phyloP scores from a whole-genome alignment of 2,113 vertebrate genomes.

The Nyctibius bracteatus region DNA sequence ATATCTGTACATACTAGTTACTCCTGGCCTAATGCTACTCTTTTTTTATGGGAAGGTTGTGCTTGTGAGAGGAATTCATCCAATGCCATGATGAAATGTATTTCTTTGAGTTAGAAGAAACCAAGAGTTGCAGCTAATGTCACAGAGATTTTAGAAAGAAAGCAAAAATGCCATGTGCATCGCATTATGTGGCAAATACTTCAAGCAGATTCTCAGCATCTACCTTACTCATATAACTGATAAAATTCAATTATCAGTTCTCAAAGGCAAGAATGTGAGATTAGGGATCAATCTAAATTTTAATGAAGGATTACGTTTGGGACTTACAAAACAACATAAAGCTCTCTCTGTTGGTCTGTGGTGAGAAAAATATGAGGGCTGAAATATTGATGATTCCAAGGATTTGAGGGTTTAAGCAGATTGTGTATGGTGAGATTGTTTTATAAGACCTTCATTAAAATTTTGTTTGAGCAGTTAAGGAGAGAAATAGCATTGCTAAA shows the following conservation, averaged over 20 bases:
- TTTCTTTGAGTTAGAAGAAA: not conserved
- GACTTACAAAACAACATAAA: conserved; percentile 24
- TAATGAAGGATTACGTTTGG: conserved; percentile 44
- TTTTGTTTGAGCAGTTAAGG: conserved; percentile 45
- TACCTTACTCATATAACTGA: not conserved
- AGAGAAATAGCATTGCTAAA: conserved; percentile 9
- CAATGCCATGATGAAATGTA: not conserved
- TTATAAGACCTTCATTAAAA: conserved; percentile 46
- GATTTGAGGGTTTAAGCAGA: conserved; percentile 44
- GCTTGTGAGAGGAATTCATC: not conserved
- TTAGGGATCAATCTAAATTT: conserved; percentile 50
- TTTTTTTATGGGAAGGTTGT: not conserved
- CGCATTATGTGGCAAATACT: not conserved
- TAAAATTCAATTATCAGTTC: conserved; percentile 26
- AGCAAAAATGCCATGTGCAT: not conserved
- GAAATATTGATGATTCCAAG: conserved; percentile 49
- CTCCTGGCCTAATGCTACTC: not conserved
- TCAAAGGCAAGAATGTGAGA: not conserved
- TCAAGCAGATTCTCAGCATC: not conserved
- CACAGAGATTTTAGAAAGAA: not conserved
- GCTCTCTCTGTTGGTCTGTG: not conserved
- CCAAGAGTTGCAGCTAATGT: not conserved
- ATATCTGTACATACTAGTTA: not conserved
- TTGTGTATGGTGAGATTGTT: conserved; percentile 1
- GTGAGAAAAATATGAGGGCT: not conserved